Evolutionary conservation across 2,113 vertebrate genomes (phyloP), one percentile per base, ranked within the genome.

Genomic region (Corythornis madagascariensis): DNA sequence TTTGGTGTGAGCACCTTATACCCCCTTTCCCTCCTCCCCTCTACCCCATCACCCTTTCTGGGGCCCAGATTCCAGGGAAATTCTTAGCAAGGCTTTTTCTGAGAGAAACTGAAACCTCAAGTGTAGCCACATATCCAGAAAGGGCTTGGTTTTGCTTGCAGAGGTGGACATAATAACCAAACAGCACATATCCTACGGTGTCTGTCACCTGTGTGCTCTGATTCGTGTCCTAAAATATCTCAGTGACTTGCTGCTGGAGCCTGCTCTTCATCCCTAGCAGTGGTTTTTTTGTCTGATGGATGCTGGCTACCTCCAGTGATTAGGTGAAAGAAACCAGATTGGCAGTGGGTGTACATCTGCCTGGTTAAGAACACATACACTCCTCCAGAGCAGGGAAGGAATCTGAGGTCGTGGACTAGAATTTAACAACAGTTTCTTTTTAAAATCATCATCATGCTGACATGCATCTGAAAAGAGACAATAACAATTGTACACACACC

Each of bases 1-100:
- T 94, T 95, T 95, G 92, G 91, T 95, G 90, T 95, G 92, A 96
- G 93, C 91, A 93, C 92, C 92, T 94, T 96, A 96, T 89, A 76
- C 80, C 90, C 83, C 76, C 53, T 83, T 91, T 73, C 94, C 93
- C 64, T 92, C 59, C 53, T 93, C 73, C 67, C 81, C 52, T 86
- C 78, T 75, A 79, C 71, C 89, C 80, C 57, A 10, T 91, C 67
- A 61, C 61, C 57, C 71, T 61, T 1, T 83, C 80, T 85, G 94
- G 96, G 95, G 87, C 90, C 92, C 92, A 96, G 85, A 92, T 89
- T 94, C 90, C 88, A 96, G 90, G 76, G 73, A 90, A 71, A 83
- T 92, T 93, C 93, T 95, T 93, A 90, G 83, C 78, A 28, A 72
- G 35, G 38, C 75, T 83, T 86, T 86, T 64, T 73, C 45, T 85